phyloP scores from a whole-genome alignment of 2,888 invertebrate genomes.

The Sinotaia quadrata region DNA sequence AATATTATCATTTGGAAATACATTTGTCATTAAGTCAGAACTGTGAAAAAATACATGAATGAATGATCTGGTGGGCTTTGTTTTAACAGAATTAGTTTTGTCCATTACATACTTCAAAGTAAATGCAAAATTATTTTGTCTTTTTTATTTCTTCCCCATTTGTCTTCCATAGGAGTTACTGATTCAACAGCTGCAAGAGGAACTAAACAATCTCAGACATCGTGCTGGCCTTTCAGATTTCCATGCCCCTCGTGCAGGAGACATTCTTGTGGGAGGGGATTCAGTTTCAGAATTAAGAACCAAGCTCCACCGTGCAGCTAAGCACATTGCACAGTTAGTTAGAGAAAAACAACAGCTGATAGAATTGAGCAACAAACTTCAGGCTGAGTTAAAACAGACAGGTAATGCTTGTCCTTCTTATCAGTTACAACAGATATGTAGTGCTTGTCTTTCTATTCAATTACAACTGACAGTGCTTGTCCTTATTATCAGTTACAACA shows the following conservation, averaged over 20 bases:
- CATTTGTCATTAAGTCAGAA: no score
- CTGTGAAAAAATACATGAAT: no score
- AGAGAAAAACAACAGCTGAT: conserved; percentile 69
- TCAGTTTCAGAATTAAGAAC: conserved; percentile 45
- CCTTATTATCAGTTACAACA: no score
- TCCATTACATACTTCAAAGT: no score
- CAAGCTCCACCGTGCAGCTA: conserved; percentile 64
- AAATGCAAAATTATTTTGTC: no score
- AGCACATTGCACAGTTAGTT: conserved; percentile 65
- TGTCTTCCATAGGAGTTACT: conserved; percentile 61
- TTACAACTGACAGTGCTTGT: neutral
- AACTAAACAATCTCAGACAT: conserved; percentile 58
- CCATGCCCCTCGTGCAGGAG: conserved; percentile 33
- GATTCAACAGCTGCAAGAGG: conserved; percentile 71
- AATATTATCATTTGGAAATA: no score
- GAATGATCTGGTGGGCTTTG: no score
- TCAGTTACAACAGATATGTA: no score
- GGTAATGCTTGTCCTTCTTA: no score
- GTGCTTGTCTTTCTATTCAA: neutral
- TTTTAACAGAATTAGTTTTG: no score
- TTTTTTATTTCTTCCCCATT: neutral
- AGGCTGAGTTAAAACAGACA: conserved; percentile 63
- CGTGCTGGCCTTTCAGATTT: conserved; percentile 38
- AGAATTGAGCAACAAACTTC: conserved; percentile 68
- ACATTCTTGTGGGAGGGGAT: neutral